Conservation (phyloP, 1,140 invertebrate species). For the Manduca sexta region DNA sequence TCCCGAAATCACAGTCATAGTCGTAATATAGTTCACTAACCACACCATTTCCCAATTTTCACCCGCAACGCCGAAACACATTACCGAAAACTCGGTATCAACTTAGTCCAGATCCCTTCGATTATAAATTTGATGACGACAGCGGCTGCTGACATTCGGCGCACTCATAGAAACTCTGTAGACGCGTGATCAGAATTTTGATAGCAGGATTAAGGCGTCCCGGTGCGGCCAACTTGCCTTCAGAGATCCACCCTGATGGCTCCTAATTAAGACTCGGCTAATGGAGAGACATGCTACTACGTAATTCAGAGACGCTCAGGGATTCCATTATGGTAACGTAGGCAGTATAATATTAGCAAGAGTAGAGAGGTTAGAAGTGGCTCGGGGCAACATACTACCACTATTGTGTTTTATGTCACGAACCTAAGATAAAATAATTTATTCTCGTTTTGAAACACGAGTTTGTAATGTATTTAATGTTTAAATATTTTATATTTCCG, state of each 20-base stretch:
- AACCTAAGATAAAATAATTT: too few relatives aligned
- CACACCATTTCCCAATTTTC: too few relatives aligned
- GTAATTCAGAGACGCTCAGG: constrained; percentile 17
- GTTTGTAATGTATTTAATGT: too few relatives aligned
- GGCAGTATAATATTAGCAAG: neutral
- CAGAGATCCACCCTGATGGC: constrained; percentile 27
- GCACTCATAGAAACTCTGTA: constrained; percentile 42
- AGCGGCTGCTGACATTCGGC: constrained; percentile 34
- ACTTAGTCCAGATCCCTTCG: constrained; percentile 11
- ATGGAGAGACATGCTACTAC: constrained; percentile 34
- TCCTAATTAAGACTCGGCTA: constrained; percentile 39
- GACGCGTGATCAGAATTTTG: constrained; percentile 47
- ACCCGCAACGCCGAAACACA: too few relatives aligned
- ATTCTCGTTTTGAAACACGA: too few relatives aligned
- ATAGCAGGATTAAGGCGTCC: constrained; percentile 40
- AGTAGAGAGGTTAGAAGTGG: constrained; percentile 1
- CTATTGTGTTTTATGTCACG: too few relatives aligned
- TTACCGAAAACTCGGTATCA: too few relatives aligned
- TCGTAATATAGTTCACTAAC: too few relatives aligned
- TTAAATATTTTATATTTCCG: too few relatives aligned
- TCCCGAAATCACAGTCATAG: too few relatives aligned
- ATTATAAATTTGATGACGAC: constrained; percentile 28
- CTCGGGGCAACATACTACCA: neutral
- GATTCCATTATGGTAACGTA: constrained; percentile 13
- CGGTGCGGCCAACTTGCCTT: constrained; percentile 34